These are phyloP conservation scores for Orthonyx spaldingii DNA, from an alignment of 2,113 vertebrate species.

Conservation along the genomic window DNA sequence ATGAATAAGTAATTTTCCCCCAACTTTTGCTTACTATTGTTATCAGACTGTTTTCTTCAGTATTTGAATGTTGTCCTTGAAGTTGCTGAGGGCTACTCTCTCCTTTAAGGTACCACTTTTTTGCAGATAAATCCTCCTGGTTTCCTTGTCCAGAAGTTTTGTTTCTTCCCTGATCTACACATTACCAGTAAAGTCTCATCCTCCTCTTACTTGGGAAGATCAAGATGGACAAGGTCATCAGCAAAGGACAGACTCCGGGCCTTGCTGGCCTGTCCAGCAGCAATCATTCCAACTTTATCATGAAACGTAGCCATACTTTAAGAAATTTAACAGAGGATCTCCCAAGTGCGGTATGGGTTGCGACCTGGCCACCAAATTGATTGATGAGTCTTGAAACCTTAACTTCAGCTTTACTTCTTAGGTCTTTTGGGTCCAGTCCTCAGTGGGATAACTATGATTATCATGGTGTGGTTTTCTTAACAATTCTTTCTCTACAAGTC, in stretches of 20 bases:
- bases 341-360: background rate
- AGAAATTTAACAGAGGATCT: background rate
- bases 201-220: background rate
- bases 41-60: background rate
- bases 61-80: background rate
- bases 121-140: background rate
- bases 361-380: background rate
- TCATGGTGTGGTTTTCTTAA: background rate
- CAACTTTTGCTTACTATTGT: background rate
- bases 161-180: background rate
- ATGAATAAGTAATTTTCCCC: background rate
- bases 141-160: background rate
- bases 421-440: background rate
- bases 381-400: background rate
- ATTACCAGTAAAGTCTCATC: background rate
- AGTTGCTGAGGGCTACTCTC: background rate
- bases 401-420: background rate
- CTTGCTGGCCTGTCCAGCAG: background rate
- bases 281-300: rapidly evolving
- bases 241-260: background rate
- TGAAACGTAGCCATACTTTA: background rate
- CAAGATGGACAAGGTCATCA: background rate
- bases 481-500: background rate
- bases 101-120: background rate
- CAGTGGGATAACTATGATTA: background rate